Evolutionary conservation across 1,140 invertebrate genomes (phyloP).

Genomic region (Drosophila hydei): DNA sequence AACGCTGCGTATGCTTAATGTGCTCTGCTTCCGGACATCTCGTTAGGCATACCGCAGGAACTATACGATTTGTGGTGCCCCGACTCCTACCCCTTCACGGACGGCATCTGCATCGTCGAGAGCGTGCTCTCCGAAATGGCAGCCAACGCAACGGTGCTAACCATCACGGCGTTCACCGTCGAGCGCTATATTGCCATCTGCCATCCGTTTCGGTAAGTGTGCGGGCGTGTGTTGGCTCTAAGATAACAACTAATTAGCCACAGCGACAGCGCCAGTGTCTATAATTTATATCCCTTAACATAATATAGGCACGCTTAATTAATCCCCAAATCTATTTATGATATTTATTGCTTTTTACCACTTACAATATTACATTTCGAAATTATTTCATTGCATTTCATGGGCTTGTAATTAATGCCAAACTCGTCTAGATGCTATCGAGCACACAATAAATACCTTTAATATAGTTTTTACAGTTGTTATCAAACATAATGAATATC

Average conservation of each 20-base stretch:
- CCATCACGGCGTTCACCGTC: constrained; percentile 94
- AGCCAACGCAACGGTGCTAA: constrained; percentile 94
- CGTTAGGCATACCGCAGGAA: constrained; percentile 89
- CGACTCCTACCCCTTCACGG: constrained; percentile 90
- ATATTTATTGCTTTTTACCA: constrained; percentile 7
- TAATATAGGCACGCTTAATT: constrained; percentile 5
- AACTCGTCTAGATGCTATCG: not conserved
- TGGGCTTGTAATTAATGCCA: constrained; percentile 14
- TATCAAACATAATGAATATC: too few relatives aligned
- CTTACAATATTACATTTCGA: constrained; percentile 4
- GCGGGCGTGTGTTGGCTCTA: constrained; percentile 9
- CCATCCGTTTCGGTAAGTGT: constrained; percentile 87
- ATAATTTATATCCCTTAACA: constrained; percentile 3
- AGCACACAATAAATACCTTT: too few relatives aligned
- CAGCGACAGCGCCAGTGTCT: not conserved
- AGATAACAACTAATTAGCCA: constrained; percentile 17
- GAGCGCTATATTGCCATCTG: constrained; percentile 93
- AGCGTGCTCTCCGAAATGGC: constrained; percentile 91
- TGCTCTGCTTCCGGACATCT: not conserved
- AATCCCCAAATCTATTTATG: not conserved
- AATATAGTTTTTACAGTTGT: too few relatives aligned
- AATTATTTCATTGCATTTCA: constrained; percentile 6
- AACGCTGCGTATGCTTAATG: constrained; percentile 48
- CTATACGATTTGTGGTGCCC: constrained; percentile 91
- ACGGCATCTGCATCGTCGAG: constrained; percentile 90